A percentile compares a stretch with the other conserved stretches of the same genome.
phyloP scores from a whole-genome alignment of 2,113 vertebrate genomes.

The Chaetorhynchus papuensis region DNA sequence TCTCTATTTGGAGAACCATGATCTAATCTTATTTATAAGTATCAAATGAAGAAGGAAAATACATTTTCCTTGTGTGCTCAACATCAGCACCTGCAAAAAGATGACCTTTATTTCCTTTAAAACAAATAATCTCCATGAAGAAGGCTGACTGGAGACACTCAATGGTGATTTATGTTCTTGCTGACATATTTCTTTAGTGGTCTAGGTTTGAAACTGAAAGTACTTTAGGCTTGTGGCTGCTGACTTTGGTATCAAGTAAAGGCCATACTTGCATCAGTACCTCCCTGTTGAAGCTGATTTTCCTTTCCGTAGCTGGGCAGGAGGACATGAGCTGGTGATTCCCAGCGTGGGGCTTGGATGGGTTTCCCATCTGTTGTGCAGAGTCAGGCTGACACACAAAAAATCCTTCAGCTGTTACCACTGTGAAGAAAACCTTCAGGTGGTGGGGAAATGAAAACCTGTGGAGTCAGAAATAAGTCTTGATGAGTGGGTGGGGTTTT shows the following conservation, averaged over 20 bases:
- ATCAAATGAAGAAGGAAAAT: neutral
- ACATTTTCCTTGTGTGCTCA: neutral
- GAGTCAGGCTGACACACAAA: neutral
- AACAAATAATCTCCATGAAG: neutral
- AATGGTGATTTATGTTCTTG: neutral
- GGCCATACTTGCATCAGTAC: neutral
- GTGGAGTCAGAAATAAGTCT: neutral
- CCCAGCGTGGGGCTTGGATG: neutral
- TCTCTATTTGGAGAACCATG: neutral
- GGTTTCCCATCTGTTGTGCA: neutral
- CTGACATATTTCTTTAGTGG: fast-evolving
- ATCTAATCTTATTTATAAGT: neutral
- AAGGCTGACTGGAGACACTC: neutral
- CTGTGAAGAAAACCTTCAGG: neutral
- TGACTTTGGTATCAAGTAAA: neutral
- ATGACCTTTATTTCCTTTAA: neutral
- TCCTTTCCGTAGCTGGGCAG: neutral
- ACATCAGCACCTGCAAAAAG: neutral
- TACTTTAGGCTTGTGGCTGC: neutral
- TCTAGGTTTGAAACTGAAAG: neutral
- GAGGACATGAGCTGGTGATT: neutral
- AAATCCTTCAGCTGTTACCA: neutral
- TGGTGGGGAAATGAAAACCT: neutral
- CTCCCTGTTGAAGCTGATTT: neutral
- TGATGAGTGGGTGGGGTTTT: neutral